Conservation (phyloP, 2,888 invertebrate species). For the Thalpophila matura region DNA sequence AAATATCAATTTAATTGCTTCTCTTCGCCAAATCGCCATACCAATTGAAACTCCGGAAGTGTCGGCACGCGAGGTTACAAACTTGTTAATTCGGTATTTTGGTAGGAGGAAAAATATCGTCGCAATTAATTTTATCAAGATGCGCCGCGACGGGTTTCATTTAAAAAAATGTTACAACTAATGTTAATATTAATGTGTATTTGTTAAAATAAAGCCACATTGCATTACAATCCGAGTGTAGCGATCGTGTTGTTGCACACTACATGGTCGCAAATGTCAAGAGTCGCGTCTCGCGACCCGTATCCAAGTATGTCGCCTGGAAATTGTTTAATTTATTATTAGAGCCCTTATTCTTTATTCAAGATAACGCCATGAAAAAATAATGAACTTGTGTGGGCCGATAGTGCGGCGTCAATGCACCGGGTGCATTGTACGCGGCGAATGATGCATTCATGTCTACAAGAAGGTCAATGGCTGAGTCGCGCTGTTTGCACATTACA, state of each 20-base stretch:
- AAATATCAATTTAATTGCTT: constrained; percentile 51
- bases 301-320: constrained; percentile 54
- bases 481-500: constrained; percentile 80
- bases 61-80: constrained; percentile 59
- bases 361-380: constrained; percentile 78
- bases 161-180: constrained; percentile 29
- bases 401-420: constrained; percentile 80
- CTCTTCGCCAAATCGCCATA: constrained; percentile 31
- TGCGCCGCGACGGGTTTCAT: constrained; percentile 32
- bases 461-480: constrained; percentile 86
- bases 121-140: constrained; percentile 52
- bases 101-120: constrained; percentile 47
- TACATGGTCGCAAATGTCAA: constrained; percentile 56
- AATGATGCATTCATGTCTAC: constrained; percentile 86
- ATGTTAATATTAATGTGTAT: constrained; percentile 30
- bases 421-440: constrained; percentile 83
- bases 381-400: constrained; percentile 84
- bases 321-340: constrained; percentile 62
- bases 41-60: constrained; percentile 54
- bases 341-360: constrained; percentile 74
- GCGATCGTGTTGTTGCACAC: constrained; percentile 41
- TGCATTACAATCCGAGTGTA: constrained; percentile 51
- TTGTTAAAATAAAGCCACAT: constrained; percentile 25
- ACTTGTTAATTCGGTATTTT: constrained; percentile 58
- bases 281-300: constrained; percentile 45